A percentile compares a stretch with the other conserved stretches of the same genome.
phyloP scores from a whole-genome alignment of 2,888 invertebrate genomes.

The Smittia aterrima region DNA sequence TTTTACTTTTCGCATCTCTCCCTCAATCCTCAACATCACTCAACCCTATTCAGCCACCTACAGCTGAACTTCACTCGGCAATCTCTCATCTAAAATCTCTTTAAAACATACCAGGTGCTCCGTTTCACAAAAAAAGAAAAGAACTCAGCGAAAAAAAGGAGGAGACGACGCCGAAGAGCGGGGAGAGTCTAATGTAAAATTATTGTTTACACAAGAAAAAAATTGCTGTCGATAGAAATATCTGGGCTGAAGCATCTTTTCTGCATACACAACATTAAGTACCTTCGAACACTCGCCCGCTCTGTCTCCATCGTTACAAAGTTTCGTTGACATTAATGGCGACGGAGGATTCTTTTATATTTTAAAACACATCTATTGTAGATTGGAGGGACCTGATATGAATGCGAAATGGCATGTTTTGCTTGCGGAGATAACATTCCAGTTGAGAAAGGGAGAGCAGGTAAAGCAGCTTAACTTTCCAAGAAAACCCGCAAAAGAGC shows the following conservation, averaged over 20 bases:
- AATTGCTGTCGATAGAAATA: conserved; percentile 33
- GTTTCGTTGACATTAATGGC: not conserved
- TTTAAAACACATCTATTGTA: conserved; percentile 16
- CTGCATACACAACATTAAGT: conserved; percentile 19
- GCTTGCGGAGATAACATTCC: too few relatives aligned
- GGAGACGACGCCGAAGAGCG: not conserved
- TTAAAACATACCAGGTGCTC: conserved; percentile 37
- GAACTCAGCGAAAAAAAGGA: not conserved
- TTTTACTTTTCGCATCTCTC: not conserved
- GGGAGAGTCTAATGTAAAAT: conserved; percentile 28
- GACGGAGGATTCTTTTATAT: not conserved
- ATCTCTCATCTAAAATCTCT: conserved; percentile 17
- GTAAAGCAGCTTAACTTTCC: not conserved
- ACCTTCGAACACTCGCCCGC: not conserved
- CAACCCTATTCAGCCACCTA: conserved; percentile 29
- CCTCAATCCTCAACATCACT: not conserved
- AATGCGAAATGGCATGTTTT: conserved; percentile 3
- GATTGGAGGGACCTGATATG: conserved; percentile 36
- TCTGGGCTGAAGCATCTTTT: conserved; percentile 26
- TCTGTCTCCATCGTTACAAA: not conserved
- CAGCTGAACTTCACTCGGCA: not conserved
- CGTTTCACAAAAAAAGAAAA: conserved; percentile 31
- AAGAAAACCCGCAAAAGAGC: not conserved
- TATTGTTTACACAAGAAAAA: conserved; percentile 40
- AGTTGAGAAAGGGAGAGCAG: not conserved